Conservation (phyloP, 2,888 invertebrate species). For the Gari tellinella region DNA sequence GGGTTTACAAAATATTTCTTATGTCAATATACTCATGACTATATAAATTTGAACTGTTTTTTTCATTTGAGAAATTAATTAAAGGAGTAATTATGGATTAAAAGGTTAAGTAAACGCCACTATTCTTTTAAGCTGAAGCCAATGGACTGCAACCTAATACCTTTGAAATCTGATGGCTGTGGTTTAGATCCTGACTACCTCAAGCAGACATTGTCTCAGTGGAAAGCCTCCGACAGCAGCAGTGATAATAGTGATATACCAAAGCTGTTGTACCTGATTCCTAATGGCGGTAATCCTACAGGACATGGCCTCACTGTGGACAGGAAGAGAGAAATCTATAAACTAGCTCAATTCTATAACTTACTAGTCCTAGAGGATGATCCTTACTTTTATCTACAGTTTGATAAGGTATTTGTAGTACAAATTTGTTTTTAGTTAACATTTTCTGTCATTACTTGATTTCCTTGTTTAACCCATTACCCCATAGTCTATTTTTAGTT, state of each 20-base stretch:
- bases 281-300: slow-evolving; percentile 91
- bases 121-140: slow-evolving; percentile 89
- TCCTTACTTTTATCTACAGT: slow-evolving; percentile 92
- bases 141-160: slow-evolving; percentile 88
- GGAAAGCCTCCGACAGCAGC: slow-evolving; percentile 84
- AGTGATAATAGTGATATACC: slow-evolving; percentile 88
- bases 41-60: too few relatives aligned
- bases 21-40: too few relatives aligned
- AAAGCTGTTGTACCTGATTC: slow-evolving; percentile 89
- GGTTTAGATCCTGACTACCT: slow-evolving; percentile 89
- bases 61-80: too few relatives aligned
- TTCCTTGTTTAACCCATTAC: too few relatives aligned
- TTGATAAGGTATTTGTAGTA: slow-evolving; percentile 84
- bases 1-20: too few relatives aligned
- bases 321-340: slow-evolving; percentile 89
- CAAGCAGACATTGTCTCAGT: slow-evolving; percentile 86
- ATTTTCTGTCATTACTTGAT: too few relatives aligned
- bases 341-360: slow-evolving; percentile 90
- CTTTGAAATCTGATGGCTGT: slow-evolving; percentile 89
- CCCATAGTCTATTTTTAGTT: too few relatives aligned
- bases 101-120: too few relatives aligned
- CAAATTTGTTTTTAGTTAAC: too few relatives aligned
- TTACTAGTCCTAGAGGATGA: slow-evolving; percentile 93
- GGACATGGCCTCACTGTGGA: slow-evolving; percentile 89
- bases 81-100: too few relatives aligned